Conservation (phyloP, 1,140 invertebrate species). For the Drosophila nigromelanica region DNA sequence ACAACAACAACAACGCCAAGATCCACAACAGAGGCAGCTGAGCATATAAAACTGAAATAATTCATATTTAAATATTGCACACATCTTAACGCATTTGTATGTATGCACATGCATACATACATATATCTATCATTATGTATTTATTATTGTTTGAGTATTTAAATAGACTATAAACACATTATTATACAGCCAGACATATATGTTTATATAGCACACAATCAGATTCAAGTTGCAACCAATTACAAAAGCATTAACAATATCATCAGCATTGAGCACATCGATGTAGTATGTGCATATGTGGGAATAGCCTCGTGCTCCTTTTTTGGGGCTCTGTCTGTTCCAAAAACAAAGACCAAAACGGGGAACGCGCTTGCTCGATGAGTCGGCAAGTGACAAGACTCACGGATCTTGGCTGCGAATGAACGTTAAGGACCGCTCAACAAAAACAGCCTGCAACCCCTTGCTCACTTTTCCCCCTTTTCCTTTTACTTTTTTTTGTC, state of each 20-base stretch:
- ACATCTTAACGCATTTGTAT: conserved; percentile 8
- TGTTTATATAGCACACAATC: not conserved
- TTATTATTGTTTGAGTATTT: not conserved
- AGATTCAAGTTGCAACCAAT: conserved; percentile 21
- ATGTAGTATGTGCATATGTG: conserved; percentile 6
- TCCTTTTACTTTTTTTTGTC: not conserved
- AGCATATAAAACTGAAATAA: conserved; percentile 66
- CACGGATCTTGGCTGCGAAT: conserved; percentile 27
- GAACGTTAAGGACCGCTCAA: not conserved
- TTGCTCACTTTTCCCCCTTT: conserved; percentile 1
- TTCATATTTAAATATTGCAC: conserved; percentile 69
- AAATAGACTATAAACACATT: not conserved
- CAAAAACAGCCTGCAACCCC: too few species aligned
- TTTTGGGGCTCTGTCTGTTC: conserved; percentile 42
- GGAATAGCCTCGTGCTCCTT: conserved; percentile 33
- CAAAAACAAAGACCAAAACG: conserved; percentile 51
- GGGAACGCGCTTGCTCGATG: conserved; percentile 22
- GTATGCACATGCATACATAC: not conserved
- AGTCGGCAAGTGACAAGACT: conserved; percentile 32
- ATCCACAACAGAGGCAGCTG: conserved; percentile 47
- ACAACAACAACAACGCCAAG: conserved; percentile 3
- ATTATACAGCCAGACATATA: not conserved
- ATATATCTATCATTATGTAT: not conserved
- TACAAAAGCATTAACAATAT: conserved; percentile 8
- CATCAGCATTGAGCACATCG: conserved; percentile 7